Conservation (phyloP, 2,797 vertebrate genomes). For the Nannoperca obscura region DNA sequence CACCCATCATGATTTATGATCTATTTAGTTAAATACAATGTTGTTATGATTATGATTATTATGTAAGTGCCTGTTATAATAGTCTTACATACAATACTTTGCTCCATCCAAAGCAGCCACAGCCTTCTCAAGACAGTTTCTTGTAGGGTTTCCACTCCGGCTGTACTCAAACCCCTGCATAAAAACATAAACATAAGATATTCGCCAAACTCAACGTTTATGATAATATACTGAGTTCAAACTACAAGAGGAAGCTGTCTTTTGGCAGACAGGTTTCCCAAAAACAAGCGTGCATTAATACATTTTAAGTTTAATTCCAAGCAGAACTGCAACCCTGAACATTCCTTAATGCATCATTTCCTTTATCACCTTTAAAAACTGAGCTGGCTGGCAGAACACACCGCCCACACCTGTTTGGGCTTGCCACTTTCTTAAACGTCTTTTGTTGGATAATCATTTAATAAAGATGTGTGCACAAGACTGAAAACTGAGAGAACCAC, state of each 20-base stretch:
- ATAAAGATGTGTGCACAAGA: background rate
- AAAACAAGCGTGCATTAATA: background rate
- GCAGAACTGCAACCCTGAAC: background rate
- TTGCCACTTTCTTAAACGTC: background rate
- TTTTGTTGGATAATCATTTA: background rate
- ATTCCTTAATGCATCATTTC: background rate
- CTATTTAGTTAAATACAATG: background rate
- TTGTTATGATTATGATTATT: background rate
- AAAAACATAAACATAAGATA: constrained; percentile 14
- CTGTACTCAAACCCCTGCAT: constrained; percentile 92
- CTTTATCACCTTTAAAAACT: background rate
- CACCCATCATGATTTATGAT: background rate
- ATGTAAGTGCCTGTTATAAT: background rate
- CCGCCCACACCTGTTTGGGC: too few relatives aligned
- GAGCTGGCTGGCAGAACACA: too few relatives aligned
- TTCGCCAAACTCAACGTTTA: background rate
- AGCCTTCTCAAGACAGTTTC: constrained; percentile 92
- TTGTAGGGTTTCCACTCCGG: constrained; percentile 94
- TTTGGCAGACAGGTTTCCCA: background rate
- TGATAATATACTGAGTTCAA: background rate
- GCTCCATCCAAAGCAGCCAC: constrained; percentile 93
- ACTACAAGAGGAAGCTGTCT: background rate
- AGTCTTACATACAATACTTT: constrained; percentile 88
- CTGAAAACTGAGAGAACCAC: background rate
- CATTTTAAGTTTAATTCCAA: background rate